Evolutionary conservation across 2,113 vertebrate genomes (phyloP), one percentile per base, ranked within the genome.

Genomic region (Limnothrissa miodon): DNA sequence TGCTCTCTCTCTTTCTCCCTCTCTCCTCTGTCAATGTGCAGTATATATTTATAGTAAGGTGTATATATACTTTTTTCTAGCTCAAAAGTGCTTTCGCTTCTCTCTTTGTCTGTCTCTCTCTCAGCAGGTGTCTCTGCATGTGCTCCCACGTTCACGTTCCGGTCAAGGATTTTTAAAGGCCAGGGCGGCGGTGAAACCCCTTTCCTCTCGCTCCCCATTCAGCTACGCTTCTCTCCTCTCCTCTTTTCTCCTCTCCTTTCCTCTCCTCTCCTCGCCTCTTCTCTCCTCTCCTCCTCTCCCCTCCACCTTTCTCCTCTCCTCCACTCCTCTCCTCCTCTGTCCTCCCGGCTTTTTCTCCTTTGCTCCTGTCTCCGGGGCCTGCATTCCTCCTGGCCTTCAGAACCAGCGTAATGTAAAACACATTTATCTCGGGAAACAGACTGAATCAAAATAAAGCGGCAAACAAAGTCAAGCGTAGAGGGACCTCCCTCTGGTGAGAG

Each of bases 381-480:
- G 45, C 8, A 45, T 45, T 53, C 80, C 42, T 45, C 45, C 29
- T 17, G 66, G 66, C 66, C 85, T 86, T 85, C 29, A 45, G n/a
- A 23, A 53, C 36, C 86, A 7, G 78, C 29, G 83, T 92, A 92
- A 93, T 91, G 70, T 56, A 82, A 92, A 92, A 85, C 91, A 93
- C 84, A 89, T 92, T 92, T 89, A 87, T 82, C 83, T 83, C 66
- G 25, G 29, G 29, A n/a, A 74, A 83, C 83, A 84, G 56, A 51
- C 78, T 81, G 79, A 74, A 74, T 33, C 83, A 48, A 81, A 91
- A 82, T 62, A 82, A 84, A 81, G 81, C 42, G 82, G 66, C 78
- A 82, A 59, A 86, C 83, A 86, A 79, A 89, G 81, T 83, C 83
- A 9, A 45, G 45, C n/a, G 59, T 21, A 45, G 48, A 82, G 42